Evolutionary conservation across 2,797 vertebrate genomes (phyloP).

Genomic region (Graptemys geographica): DNA sequence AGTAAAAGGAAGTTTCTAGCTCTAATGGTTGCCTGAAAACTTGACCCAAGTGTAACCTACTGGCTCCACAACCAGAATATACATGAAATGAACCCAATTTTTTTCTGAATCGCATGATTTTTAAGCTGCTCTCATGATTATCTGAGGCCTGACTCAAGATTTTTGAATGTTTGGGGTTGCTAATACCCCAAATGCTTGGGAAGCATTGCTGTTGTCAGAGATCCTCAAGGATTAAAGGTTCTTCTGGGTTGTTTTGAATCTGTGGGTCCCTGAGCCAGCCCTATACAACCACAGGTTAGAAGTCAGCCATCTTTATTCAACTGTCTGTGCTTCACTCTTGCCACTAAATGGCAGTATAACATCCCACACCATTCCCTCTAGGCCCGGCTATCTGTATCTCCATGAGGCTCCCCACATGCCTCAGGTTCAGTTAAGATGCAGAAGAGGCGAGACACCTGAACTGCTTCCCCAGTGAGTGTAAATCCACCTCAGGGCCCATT

Average conservation of each 20-base stretch:
- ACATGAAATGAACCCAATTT: background rate
- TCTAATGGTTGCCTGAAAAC: too few relatives aligned
- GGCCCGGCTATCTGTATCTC: background rate
- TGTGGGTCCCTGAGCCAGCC: background rate
- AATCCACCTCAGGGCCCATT: too few relatives aligned
- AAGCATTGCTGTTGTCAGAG: background rate
- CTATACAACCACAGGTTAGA: background rate
- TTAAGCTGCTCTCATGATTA: background rate
- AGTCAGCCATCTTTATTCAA: background rate
- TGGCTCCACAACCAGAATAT: too few relatives aligned
- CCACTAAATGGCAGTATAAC: background rate
- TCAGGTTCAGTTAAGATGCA: too few relatives aligned
- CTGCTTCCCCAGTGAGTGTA: too few relatives aligned
- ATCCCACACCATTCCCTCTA: background rate
- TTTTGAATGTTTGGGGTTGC: background rate
- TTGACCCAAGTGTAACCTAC: background rate
- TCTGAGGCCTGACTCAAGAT: too few relatives aligned
- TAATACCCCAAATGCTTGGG: background rate
- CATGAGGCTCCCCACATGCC: background rate
- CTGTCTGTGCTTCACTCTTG: background rate
- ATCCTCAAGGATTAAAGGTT: background rate
- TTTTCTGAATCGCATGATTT: background rate
- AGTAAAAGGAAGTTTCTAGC: background rate
- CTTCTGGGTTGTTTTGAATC: background rate
- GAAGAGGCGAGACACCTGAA: too few relatives aligned